Conservation (phyloP, 1,140 invertebrate genomes). For the Platorchestia sp. region DNA sequence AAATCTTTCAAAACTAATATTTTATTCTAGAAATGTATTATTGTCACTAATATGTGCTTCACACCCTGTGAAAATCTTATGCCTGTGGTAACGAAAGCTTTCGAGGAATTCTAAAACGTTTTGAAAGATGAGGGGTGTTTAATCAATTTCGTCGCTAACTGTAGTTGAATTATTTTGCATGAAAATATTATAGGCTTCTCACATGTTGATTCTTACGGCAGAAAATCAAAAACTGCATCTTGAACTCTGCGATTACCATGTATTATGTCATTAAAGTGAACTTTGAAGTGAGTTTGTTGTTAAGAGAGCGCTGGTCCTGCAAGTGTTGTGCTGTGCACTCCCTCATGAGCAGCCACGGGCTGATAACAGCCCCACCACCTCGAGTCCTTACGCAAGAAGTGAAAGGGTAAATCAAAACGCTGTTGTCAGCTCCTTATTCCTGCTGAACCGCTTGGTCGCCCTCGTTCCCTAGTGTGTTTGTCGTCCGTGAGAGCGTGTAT, state of each 20-base stretch:
- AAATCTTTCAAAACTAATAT: too few species aligned
- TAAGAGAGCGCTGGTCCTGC: not conserved
- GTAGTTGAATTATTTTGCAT: too few species aligned
- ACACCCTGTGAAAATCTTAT: too few species aligned
- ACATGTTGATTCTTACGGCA: not conserved
- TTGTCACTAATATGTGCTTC: too few species aligned
- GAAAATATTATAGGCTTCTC: too few species aligned
- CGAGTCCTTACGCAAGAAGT: slow-evolving; percentile 11
- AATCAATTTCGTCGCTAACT: too few species aligned
- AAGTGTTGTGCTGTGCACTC: not conserved
- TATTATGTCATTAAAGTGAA: too few species aligned
- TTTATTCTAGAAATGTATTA: too few species aligned
- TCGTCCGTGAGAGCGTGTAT: not conserved
- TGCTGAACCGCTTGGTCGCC: not conserved
- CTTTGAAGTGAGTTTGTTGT: not conserved
- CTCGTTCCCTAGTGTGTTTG: not conserved
- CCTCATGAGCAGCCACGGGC: not conserved
- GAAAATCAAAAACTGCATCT: not conserved
- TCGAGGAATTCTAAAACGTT: too few species aligned
- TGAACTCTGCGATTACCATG: not conserved
- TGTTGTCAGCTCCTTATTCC: not conserved
- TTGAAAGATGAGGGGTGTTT: too few species aligned
- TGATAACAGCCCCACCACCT: not conserved
- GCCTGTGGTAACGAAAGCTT: too few species aligned
- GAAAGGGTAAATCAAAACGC: slow-evolving; percentile 36